Percentiles rank a stretch among this genome's conserved stretches.
These are phyloP conservation scores for Therioaphis trifolii DNA, from an alignment of 2,888 invertebrate genomes.

Conservation along the genomic window DNA sequence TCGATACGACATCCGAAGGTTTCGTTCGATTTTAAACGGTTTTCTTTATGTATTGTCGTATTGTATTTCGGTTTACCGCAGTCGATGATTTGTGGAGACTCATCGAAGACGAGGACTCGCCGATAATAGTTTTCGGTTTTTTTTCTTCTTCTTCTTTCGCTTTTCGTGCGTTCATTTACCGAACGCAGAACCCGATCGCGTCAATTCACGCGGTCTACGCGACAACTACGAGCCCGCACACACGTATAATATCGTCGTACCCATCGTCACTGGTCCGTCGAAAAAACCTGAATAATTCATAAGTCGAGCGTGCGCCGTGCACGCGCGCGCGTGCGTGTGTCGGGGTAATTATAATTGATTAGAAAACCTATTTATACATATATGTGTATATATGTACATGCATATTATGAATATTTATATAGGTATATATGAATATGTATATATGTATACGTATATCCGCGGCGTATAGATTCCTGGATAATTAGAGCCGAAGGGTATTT, in stretches of 20 bases:
- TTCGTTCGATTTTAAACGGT: conserved; percentile 58
- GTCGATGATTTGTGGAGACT: conserved; percentile 26
- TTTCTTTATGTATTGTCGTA: conserved; percentile 41
- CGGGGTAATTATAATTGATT: conserved; percentile 42
- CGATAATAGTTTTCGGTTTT: neutral
- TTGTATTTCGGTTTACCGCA: conserved; percentile 24
- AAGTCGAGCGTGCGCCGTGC: conserved; percentile 1
- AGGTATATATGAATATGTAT: too few relatives aligned
- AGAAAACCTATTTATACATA: conserved; percentile 18
- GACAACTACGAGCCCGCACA: too few relatives aligned
- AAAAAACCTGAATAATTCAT: conserved; percentile 41
- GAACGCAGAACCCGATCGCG: neutral
- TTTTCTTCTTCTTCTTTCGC: neutral
- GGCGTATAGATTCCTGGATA: conserved; percentile 36
- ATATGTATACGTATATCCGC: neutral
- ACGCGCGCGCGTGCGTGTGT: neutral
- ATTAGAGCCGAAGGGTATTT: conserved; percentile 40
- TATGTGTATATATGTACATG: too few relatives aligned
- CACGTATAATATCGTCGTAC: too few relatives aligned
- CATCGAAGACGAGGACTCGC: neutral
- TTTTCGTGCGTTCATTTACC: neutral
- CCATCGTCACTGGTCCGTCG: too few relatives aligned
- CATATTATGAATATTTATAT: neutral
- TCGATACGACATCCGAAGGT: conserved; percentile 26
- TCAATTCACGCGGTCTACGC: neutral